Evolutionary conservation across 2,113 vertebrate species (phyloP), one percentile per base, ranked within the genome.

Genomic region (Phaethon lepturus): DNA sequence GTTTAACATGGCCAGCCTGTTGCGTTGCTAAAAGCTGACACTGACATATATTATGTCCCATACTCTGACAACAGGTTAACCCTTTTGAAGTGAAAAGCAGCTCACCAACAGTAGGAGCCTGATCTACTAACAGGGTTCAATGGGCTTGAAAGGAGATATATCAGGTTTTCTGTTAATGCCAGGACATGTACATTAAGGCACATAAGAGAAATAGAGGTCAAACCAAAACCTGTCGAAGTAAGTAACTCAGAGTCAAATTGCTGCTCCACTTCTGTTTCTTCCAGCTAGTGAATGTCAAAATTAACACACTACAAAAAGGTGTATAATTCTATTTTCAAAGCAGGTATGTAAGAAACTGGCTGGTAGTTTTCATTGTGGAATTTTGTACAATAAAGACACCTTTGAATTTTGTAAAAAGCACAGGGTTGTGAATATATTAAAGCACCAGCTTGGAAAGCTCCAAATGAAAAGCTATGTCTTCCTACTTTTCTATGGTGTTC

Each of bases 361-460:
- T 95, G 69, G 76, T 78, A 67, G 69, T 67, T 95, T 92, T 84
- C 35, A 6, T 28, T 86, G 79, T 69, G 86, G 59, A 63, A 85
- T 96, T 96, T 97, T 95, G 93, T 96, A 95, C 83, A 94, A 96
- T 95, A 91, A 95, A 95, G 87, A 68, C 44, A 82, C 47, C 76
- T 95, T 63, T 60, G 38, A 49, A 71, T 96, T 97, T 95, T 94
- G 76, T 91, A 92, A 93, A 89, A 96, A 87, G 55, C 62, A 77
- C 56, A 50, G 56, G 72, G 56, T 78, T 52, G 66, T 94, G 86
- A 91, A 50, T 89, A 86, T 75, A 94, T 95, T 96, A 95, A 95
- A 95, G 80, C 72, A 94, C 86, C 50, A 66, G 64, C 80, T 91
- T 91, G 86, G 86, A 95, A 85, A 38, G 81, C 56, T 95, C 56